A percentile compares a stretch with the other conserved stretches of the same genome.
phyloP scores from a whole-genome alignment of 2,888 invertebrate species.

The Sinotaia quadrata region DNA sequence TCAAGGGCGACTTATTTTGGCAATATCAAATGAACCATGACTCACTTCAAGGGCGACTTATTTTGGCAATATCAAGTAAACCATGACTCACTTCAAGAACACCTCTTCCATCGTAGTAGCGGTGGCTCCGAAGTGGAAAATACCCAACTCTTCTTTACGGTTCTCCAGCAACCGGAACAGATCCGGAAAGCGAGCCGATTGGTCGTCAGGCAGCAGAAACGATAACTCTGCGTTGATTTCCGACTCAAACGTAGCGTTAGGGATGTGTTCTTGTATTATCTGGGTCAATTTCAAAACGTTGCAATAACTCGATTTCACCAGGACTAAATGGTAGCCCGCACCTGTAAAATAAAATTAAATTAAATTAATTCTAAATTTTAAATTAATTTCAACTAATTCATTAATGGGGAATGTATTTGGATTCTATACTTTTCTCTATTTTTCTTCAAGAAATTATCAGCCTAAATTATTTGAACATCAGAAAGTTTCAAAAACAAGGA shows the following conservation, averaged over 20 bases:
- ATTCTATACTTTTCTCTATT: too few relatives aligned
- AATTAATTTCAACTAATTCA: too few relatives aligned
- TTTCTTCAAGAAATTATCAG: too few relatives aligned
- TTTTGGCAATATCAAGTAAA: too few relatives aligned
- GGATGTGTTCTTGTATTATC: slow-evolving; percentile 76
- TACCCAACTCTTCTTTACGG: slow-evolving; percentile 75
- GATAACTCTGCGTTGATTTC: slow-evolving; percentile 65
- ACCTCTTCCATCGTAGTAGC: slow-evolving; percentile 93
- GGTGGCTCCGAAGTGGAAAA: slow-evolving; percentile 86
- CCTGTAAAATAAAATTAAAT: too few relatives aligned
- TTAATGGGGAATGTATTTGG: too few relatives aligned
- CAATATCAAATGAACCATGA: too few relatives aligned
- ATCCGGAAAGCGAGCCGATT: slow-evolving; percentile 53
- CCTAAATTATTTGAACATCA: too few relatives aligned
- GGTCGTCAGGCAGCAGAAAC: slow-evolving; percentile 61
- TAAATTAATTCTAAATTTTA: too few relatives aligned
- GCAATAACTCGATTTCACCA: slow-evolving; percentile 77
- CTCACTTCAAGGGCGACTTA: too few relatives aligned
- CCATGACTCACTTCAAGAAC: slow-evolving; percentile 62
- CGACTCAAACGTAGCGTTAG: slow-evolving; percentile 77
- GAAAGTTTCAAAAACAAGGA: too few relatives aligned
- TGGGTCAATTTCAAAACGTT: slow-evolving; percentile 74
- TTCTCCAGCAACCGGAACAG: slow-evolving; percentile 60
- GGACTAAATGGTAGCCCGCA: slow-evolving; percentile 84
- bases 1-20: too few relatives aligned